These are phyloP conservation scores for Sicus ferrugineus DNA, from an alignment of 2,888 invertebrate genomes.

Conservation along the genomic window DNA sequence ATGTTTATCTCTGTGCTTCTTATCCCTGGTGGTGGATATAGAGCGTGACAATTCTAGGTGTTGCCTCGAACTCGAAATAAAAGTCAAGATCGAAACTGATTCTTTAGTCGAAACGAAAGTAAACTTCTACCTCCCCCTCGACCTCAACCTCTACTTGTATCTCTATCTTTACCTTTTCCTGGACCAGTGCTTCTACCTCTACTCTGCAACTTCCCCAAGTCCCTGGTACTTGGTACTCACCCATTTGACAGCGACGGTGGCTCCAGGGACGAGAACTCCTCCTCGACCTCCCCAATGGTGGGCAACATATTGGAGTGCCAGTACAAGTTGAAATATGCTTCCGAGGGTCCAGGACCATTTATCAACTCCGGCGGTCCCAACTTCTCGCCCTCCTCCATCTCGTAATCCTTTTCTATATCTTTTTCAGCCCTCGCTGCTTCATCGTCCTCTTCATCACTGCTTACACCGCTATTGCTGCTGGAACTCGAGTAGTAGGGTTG, in stretches of 20 bases:
- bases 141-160: not conserved
- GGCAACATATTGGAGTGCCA: slow-evolving; percentile 65
- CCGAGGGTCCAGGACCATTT: slow-evolving; percentile 63
- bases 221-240: slow-evolving; percentile 56
- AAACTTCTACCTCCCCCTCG: not conserved
- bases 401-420: slow-evolving; percentile 57
- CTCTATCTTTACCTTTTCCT: not conserved
- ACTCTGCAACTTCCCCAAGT: not conserved
- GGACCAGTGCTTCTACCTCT: not conserved
- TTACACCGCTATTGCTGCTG: slow-evolving; percentile 51
- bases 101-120: not conserved
- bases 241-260: slow-evolving; percentile 57
- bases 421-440: slow-evolving; percentile 43
- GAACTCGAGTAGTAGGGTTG: slow-evolving; percentile 58
- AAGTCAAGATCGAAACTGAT: no score
- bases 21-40: no score
- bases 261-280: slow-evolving; percentile 64
- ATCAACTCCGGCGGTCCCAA: slow-evolving; percentile 63
- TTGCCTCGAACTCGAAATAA: no score
- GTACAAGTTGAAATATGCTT: slow-evolving; percentile 64
- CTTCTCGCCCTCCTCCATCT: slow-evolving; percentile 64
- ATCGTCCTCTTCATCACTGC: slow-evolving; percentile 45
- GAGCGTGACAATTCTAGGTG: no score
- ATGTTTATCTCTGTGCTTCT: no score
- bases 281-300: slow-evolving; percentile 64